These are phyloP conservation scores for Ooceraea biroi DNA, from an alignment of 1,140 invertebrate species.

Conservation along the genomic window DNA sequence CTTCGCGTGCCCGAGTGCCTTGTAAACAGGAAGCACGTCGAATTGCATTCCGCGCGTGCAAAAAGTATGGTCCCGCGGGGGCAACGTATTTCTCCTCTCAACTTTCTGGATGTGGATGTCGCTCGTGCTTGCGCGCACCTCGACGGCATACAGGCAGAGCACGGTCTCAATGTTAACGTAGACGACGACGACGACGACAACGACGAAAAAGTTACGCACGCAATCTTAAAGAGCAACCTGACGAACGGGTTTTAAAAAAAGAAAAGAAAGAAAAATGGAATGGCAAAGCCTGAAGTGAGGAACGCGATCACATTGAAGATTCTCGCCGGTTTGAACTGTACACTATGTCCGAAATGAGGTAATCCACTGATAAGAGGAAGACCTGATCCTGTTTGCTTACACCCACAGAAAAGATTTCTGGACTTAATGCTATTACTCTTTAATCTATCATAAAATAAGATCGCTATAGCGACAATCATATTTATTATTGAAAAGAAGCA, in stretches of 20 bases:
- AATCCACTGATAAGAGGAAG: conserved; percentile 20
- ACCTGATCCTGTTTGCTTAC: conserved; percentile 34
- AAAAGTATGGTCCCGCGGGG: conserved; percentile 29
- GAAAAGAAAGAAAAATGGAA: background rate
- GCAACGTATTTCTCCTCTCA: background rate
- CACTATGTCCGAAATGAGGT: conserved; percentile 8
- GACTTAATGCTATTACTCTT: too few relatives aligned
- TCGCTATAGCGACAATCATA: too few relatives aligned
- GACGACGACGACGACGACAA: background rate
- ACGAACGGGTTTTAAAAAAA: conserved; percentile 9
- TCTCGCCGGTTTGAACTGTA: conserved; percentile 23
- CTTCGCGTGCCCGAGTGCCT: conserved; percentile 1
- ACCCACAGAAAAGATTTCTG: too few relatives aligned
- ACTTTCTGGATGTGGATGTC: conserved; percentile 27
- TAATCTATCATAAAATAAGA: too few relatives aligned
- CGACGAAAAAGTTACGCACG: background rate
- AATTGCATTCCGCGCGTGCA: conserved; percentile 42
- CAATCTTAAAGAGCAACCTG: conserved; percentile 23
- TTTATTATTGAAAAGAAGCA: too few relatives aligned
- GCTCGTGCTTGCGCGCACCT: background rate
- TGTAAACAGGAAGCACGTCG: conserved; percentile 54
- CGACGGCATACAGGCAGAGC: background rate
- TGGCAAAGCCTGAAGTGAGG: conserved; percentile 2
- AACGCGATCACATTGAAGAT: conserved; percentile 21
- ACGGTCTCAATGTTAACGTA: too few relatives aligned